Base-by-base conservation (phyloP, 2,113 vertebrate species). In the Coptodon rendalli region DNA sequence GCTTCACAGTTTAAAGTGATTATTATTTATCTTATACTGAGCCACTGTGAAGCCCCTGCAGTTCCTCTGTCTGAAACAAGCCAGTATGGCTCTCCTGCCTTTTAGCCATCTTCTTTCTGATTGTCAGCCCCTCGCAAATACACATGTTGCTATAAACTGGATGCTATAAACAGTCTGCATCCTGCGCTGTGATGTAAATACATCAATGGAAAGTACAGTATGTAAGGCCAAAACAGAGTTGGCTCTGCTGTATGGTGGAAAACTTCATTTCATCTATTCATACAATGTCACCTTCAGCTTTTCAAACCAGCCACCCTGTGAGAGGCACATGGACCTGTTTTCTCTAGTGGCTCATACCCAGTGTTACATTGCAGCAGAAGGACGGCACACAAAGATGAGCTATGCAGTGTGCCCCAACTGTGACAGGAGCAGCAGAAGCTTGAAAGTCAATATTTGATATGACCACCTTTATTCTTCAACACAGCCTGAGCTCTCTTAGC, bases 361-460 rank as follows among this genome's bases (percentile, higher is more conserved):
- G 45, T 80, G 87, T 87, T 84, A 81, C 88, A 82, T 82, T 87
- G 91, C 86, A 87, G 82, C 87, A 89, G 80, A 89, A 80, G 17
- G 45, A 90, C 80, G 31, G 17, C 81, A 89, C 4, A 71, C 91
- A 79, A 80, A 73, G 40, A 93, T 88, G 84, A 81, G 88, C 87
- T 86, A 53, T 53, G 84, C 79, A 19, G 24, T 52, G n/a, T 63
- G 71, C 84, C 57, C 84, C 83, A 73, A 82, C 89, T 66, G 83
- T 91, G 92, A 85, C 81, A 9, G 61, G 81, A 91, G 88, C 79
- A 83, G 87, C 40, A 73, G 14, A 29, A 73, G 14, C 22, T 29
- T 45, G 68, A 6, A 73, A 27, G 14, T 17, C 40, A 27, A 10
- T 45, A 45, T 73, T 45, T 73, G 68, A 13, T 73, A 1, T 73